Evolutionary conservation across 2,113 vertebrate species (phyloP).

Genomic region (Neopipo cinnamomea): DNA sequence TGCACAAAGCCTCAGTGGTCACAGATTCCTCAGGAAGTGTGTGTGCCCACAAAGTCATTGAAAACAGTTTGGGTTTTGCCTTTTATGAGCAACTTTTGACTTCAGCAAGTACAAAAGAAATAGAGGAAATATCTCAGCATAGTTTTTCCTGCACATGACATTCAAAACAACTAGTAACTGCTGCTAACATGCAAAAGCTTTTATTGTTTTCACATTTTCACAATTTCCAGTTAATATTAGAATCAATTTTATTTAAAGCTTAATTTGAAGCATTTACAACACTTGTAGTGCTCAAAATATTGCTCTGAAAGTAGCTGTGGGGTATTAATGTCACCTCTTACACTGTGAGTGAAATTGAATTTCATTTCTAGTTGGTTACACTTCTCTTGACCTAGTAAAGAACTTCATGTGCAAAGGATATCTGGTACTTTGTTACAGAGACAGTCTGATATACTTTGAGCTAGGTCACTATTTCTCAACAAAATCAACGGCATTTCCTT

Average conservation of each 20-base stretch:
- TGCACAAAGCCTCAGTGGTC: neutral
- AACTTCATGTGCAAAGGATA: neutral
- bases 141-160: neutral
- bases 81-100: constrained; percentile 21
- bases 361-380: neutral
- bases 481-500: neutral
- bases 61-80: neutral
- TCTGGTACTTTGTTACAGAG: neutral
- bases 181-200: neutral
- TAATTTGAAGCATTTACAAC: neutral
- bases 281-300: neutral
- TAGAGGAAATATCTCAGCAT: neutral
- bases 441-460: neutral
- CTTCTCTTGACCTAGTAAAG: neutral
- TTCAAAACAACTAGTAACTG: neutral
- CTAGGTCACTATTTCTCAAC: neutral
- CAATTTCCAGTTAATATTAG: neutral
- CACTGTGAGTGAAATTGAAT: neutral
- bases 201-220: neutral
- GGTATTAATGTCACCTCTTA: neutral
- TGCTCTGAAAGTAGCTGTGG: neutral
- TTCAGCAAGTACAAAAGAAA: neutral
- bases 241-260: neutral
- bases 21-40: constrained; percentile 40
- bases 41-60: neutral